Conservation (phyloP, 2,113 vertebrate genomes). For the Rhabdornis inornatus region DNA sequence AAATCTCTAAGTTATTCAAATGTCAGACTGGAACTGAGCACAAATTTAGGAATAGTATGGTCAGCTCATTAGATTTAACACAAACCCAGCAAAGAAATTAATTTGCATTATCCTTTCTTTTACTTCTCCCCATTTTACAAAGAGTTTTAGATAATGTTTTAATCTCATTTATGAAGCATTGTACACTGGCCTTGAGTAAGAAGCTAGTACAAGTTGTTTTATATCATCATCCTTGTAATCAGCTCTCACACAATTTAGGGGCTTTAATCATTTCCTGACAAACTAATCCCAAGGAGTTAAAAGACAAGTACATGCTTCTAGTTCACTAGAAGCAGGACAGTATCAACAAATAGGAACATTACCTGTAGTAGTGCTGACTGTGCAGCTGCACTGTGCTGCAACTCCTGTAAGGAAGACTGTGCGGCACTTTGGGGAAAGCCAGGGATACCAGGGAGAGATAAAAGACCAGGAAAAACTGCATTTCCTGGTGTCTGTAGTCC, state of each 20-base stretch:
- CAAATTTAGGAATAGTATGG: background rate
- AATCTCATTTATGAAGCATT: background rate
- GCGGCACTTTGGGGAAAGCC: constrained; percentile 86
- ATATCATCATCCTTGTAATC: background rate
- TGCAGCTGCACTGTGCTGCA: constrained; percentile 86
- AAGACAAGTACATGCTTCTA: background rate
- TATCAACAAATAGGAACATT: background rate
- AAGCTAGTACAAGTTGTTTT: background rate
- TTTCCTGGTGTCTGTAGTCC: constrained; percentile 86
- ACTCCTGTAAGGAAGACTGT: constrained; percentile 82
- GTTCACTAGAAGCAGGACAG: background rate
- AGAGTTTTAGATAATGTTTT: background rate
- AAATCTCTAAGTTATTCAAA: background rate
- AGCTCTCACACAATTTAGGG: background rate
- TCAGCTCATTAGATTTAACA: background rate
- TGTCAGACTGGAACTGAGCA: background rate
- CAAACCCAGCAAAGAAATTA: background rate
- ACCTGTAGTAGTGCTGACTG: constrained; percentile 93
- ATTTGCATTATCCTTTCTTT: background rate
- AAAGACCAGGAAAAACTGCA: constrained; percentile 87
- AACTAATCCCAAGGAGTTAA: background rate
- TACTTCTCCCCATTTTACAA: background rate
- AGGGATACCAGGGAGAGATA: constrained; percentile 90
- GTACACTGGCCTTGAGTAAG: background rate
- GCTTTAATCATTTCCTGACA: background rate